Conservation (phyloP, 2,888 invertebrate species). For the Gastracanthus pulcherrimus region DNA sequence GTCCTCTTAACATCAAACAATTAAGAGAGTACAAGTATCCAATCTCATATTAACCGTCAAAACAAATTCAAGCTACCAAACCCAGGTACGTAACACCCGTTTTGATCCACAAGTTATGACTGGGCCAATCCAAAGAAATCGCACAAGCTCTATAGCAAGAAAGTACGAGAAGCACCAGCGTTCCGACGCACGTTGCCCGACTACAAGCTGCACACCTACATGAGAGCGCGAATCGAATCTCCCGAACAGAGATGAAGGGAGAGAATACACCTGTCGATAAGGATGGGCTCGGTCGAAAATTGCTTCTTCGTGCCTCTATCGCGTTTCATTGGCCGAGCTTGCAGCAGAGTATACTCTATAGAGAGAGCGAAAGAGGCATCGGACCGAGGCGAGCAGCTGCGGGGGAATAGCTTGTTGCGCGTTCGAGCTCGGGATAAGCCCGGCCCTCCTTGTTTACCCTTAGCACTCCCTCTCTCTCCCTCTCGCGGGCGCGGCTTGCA, state of each 20-base stretch:
- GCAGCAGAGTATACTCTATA: too few relatives aligned
- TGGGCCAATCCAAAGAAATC: too few relatives aligned
- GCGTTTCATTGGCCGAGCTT: constrained; percentile 35
- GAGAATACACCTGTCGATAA: constrained; percentile 4
- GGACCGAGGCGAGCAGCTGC: background rate
- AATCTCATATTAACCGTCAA: too few relatives aligned
- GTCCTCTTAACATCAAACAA: too few relatives aligned
- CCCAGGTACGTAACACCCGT: too few relatives aligned
- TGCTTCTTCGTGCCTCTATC: constrained; percentile 13
- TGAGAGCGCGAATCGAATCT: background rate
- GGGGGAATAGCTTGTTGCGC: constrained; percentile 38
- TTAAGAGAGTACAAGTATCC: too few relatives aligned
- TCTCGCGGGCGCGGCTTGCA: background rate
- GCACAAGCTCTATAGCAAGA: too few relatives aligned
- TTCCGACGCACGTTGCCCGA: background rate
- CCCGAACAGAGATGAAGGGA: too few relatives aligned
- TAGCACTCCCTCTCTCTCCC: background rate
- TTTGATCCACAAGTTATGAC: too few relatives aligned
- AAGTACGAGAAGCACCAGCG: too few relatives aligned
- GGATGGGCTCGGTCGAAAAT: constrained; percentile 38
- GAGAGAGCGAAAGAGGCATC: too few relatives aligned
- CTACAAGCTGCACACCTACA: background rate
- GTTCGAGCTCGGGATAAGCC: background rate
- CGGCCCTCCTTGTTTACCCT: background rate
- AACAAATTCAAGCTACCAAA: too few relatives aligned